Base-by-base conservation (phyloP, 2,113 vertebrate genomes). In the Budorcas taxicolor region DNA sequence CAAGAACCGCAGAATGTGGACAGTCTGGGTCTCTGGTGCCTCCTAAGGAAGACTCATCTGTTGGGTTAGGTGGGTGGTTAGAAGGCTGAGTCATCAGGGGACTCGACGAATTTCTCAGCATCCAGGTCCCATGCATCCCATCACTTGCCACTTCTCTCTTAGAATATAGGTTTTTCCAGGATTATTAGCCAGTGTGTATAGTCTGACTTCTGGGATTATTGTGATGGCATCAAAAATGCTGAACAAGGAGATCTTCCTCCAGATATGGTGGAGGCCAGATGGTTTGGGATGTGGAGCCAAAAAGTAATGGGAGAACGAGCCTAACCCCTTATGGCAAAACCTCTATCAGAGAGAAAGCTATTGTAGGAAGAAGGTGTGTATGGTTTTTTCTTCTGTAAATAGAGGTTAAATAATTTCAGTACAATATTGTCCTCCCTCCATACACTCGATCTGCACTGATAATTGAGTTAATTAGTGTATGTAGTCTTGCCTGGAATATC, bases 1-100 rank as follows among this genome's bases (percentile, higher is more conserved):
- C 17, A 57, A 40, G 91, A 92, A 87, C 91, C 97, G 95, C 88
- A 98, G 96, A 94, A 97, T 94, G 78, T 91, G 90, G 50, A 74
- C 12, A 16, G 80, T 82, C 82, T 91, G 80, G 45, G 78, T 62
- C 58, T 93, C 76, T 36, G 57, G 16, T 90, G 90, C 88, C 43
- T 92, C 81, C 10, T 86, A 67, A 97, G 67, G 57, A 87, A 96
- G 93, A 58, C 36, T 23, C 8, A 45, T 87, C 90, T 27, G 36
- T 76, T 76, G 62, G 74, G 67, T 84, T 58, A 90, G 81, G 93
- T 62, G 91, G 57, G 67, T 93, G 78, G 82, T 87, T n/a, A 94
- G 96, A 94, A 95, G 83, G 55, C 13, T 50, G 78, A 57, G 80
- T 96, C 80, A 97, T 74, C 86, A 95, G 83, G 3, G 4, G 71